Evolutionary conservation across 2,888 invertebrate species (phyloP).

Genomic region (Suillia variegata): DNA sequence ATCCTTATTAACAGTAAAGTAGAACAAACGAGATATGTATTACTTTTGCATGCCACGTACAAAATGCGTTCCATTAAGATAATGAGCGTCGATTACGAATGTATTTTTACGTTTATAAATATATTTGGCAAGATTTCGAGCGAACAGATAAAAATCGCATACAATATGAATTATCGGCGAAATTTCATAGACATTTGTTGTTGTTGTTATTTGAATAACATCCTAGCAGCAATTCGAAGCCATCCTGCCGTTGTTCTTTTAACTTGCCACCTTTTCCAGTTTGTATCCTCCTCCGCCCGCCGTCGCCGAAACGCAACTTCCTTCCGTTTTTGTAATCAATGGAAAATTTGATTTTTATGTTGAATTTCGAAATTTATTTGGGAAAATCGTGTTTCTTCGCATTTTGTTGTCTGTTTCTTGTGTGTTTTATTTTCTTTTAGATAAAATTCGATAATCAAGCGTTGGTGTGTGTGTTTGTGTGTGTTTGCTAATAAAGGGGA

Average conservation of each 20-base stretch:
- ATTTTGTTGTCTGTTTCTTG: not conserved
- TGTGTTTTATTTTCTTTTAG: not conserved
- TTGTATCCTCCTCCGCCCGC: no score
- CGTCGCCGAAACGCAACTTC: not conserved
- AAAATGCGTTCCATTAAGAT: constrained; percentile 27
- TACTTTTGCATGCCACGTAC: constrained; percentile 9
- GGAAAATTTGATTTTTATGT: constrained; percentile 15
- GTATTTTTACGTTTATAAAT: constrained; percentile 13
- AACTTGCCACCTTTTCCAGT: not conserved
- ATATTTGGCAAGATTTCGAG: constrained; percentile 1
- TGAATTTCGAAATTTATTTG: constrained; percentile 17
- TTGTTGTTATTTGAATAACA: not conserved
- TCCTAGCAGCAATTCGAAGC: not conserved
- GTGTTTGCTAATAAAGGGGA: no score
- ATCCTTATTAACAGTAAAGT: not conserved
- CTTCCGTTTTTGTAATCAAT: constrained; percentile 17
- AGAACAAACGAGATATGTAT: not conserved
- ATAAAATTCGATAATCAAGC: no score
- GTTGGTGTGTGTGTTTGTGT: no score
- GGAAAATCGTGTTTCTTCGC: constrained; percentile 1
- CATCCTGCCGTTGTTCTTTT: not conserved
- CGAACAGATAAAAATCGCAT: not conserved
- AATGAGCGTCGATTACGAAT: constrained; percentile 24
- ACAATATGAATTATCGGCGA: constrained; percentile 21
- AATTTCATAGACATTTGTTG: constrained; percentile 5